These are phyloP conservation scores for Delphinapterus leucas DNA, from an alignment of 2,113 vertebrate species.

Conservation along the genomic window DNA sequence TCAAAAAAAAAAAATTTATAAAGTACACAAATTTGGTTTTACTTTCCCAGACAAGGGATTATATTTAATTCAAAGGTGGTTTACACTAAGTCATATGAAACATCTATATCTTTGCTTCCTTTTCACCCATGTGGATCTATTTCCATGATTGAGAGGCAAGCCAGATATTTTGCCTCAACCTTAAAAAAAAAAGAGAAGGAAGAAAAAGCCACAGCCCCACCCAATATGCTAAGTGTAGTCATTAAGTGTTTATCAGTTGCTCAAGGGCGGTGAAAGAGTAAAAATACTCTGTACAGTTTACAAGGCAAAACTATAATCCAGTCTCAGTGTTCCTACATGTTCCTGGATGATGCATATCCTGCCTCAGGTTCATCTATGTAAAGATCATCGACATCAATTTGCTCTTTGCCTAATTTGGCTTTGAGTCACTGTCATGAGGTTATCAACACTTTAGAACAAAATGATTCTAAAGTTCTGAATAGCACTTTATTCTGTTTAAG, in stretches of 20 bases:
- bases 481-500: conserved; percentile 48
- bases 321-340: background rate
- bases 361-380: background rate
- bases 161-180: background rate
- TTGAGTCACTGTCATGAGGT: conserved; percentile 31
- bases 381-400: background rate
- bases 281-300: background rate
- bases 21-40: conserved; percentile 72
- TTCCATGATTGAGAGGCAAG: background rate
- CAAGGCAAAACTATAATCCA: background rate
- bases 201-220: background rate
- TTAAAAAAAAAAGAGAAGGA: background rate
- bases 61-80: conserved; percentile 67
- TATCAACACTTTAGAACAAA: conserved; percentile 39
- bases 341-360: background rate
- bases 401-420: background rate
- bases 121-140: background rate
- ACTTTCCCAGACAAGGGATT: conserved; percentile 67
- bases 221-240: background rate
- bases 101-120: background rate
- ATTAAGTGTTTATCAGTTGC: background rate
- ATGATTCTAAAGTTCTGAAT: conserved; percentile 2
- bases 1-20: conserved; percentile 24
- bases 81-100: background rate
- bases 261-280: background rate